These are phyloP conservation scores for Papilio polytes DNA, from an alignment of 1,140 invertebrate species.

Conservation along the genomic window DNA sequence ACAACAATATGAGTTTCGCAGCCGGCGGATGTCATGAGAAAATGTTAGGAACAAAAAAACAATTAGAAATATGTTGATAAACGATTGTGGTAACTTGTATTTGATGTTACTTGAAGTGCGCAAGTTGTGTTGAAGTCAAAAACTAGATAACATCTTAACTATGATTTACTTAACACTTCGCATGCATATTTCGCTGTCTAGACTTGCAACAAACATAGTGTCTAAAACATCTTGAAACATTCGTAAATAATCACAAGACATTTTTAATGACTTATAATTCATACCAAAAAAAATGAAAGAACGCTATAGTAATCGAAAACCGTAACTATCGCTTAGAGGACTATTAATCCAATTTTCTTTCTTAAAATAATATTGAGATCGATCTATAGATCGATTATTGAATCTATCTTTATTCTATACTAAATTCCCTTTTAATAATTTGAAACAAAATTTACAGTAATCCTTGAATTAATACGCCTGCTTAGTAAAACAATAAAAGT, in stretches of 20 bases:
- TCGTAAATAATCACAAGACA: not conserved
- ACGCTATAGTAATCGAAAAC: not conserved
- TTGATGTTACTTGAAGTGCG: not conserved
- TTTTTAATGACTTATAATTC: too few relatives aligned
- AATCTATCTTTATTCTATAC: too few relatives aligned
- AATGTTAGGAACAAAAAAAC: not conserved
- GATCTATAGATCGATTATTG: too few relatives aligned
- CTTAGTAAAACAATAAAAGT: not conserved
- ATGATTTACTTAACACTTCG: not conserved
- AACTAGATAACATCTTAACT: not conserved
- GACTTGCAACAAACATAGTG: not conserved
- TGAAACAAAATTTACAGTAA: not conserved
- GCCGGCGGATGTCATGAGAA: not conserved
- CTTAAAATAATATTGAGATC: too few relatives aligned
- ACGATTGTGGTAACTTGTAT: not conserved
- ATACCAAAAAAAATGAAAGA: not conserved
- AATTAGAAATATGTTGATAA: constrained; percentile 19
- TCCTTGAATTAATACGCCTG: not conserved
- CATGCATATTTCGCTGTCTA: not conserved
- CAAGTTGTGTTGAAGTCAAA: not conserved
- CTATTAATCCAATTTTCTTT: too few relatives aligned
- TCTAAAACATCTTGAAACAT: not conserved
- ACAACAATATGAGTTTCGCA: constrained; percentile 32
- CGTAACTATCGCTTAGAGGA: too few relatives aligned
- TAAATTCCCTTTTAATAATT: not conserved